Conservation (phyloP, 2,113 vertebrate genomes). For the Edolisoma coerulescens region DNA sequence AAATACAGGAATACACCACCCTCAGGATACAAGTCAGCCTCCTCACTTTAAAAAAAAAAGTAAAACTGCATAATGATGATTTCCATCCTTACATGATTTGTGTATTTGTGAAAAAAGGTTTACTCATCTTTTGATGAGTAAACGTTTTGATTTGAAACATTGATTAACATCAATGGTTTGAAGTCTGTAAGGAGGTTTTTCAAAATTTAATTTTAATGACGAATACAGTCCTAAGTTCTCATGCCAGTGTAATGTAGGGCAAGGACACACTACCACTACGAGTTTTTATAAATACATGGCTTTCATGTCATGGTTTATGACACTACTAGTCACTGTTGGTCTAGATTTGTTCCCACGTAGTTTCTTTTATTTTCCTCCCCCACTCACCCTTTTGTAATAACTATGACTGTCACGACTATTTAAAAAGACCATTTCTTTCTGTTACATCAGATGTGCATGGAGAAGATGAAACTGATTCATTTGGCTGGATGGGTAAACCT, state of each 20-base stretch:
- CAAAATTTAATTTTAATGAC: neutral
- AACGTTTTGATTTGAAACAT: neutral
- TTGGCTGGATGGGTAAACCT: neutral
- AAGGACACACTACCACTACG: neutral
- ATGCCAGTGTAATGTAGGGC: rapidly evolving
- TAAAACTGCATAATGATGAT: neutral
- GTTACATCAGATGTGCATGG: neutral
- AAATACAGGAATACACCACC: neutral
- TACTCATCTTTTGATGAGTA: neutral
- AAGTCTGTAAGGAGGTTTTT: neutral
- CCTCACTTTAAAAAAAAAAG: neutral
- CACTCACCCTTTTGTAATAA: neutral
- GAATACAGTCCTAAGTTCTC: neutral
- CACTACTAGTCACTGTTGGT: neutral
- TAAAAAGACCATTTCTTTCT: neutral
- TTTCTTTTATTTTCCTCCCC: neutral
- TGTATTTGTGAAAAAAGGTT: neutral
- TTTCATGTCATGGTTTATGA: neutral
- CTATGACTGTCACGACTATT: neutral
- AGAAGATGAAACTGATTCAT: neutral
- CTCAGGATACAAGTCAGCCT: neutral
- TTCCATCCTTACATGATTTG: neutral
- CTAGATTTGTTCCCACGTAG: neutral
- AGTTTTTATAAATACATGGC: neutral
- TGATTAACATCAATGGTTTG: neutral